Base-by-base conservation (phyloP, 2,113 vertebrate genomes). In the Coptodon bakossiorum region DNA sequence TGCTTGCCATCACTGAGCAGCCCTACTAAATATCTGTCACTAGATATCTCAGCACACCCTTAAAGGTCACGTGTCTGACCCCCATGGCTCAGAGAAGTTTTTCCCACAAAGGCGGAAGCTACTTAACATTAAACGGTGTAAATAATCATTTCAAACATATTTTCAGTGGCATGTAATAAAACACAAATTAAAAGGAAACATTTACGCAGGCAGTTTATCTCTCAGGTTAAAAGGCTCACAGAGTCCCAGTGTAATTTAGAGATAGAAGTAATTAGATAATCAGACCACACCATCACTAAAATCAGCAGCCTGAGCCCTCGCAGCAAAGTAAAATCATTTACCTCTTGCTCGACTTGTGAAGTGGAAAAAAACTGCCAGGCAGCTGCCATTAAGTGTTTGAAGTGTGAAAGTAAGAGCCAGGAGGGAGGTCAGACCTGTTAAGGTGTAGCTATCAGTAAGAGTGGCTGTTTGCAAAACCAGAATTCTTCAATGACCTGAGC, bases 231-330 rank as follows among this genome's bases (percentile, higher is more conserved):
- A 88, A n/a, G 38, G 61, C 63, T 84, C 66, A 76, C 71, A 81
- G 80, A 84, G 83, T 71, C 59, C 71, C 84, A 73, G 90, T 84
- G 59, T 89, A 80, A 89, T 88, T 87, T 84, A 71, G 84, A 94
- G 85, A 94, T 86, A 86, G 88, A 90, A 81, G 85, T 92, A 92
- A 96, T 94, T 86, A 89, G 90, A 92, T 94, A 93, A 95, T 88
- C 89, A 71, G 86, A 92, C 54, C 82, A 88, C 87, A 86, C 85
- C 84, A 90, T 92, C 93, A 88, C 85, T 92, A 80, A 89, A 90
- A 81, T 88, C 80, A 73, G 88, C 91, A 91, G 92, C 85, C 85
- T 54, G 90, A 53, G 85, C 92, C 88, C 93, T 93, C 54, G 82
- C 57, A 94, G 92, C 90, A 17, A 85, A 87, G 86, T 86, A 57